Evolutionary conservation across 2,113 vertebrate species (phyloP).

Genomic region (Pelvicachromis taeniatus): DNA sequence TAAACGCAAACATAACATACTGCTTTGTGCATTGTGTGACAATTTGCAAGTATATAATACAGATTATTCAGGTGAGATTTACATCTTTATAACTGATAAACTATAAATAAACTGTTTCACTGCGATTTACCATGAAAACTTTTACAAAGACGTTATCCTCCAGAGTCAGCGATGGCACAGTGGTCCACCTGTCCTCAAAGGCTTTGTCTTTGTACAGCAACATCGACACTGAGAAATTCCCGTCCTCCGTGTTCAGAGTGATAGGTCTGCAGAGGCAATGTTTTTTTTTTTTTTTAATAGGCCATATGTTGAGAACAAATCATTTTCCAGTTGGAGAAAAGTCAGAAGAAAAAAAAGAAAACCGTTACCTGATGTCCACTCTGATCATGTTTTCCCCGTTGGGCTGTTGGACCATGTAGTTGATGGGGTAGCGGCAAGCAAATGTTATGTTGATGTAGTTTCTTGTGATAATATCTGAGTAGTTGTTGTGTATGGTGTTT

Average conservation of each 20-base stretch:
- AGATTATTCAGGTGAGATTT: no score
- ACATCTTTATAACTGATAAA: no score
- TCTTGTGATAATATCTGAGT: slow-evolving; percentile 69
- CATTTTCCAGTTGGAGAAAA: not conserved
- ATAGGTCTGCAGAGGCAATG: slow-evolving; percentile 60
- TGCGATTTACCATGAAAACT: slow-evolving; percentile 69
- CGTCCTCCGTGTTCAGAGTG: slow-evolving; percentile 74
- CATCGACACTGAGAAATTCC: slow-evolving; percentile 77
- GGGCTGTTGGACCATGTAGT: slow-evolving; percentile 74
- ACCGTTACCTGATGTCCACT: slow-evolving; percentile 67
- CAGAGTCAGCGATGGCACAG: slow-evolving; percentile 70
- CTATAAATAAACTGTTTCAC: not conserved
- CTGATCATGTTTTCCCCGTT: slow-evolving; percentile 70
- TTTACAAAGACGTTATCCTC: slow-evolving; percentile 77
- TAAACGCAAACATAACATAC: not conserved
- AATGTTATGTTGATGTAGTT: slow-evolving; percentile 76
- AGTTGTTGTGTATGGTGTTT: slow-evolving; percentile 76
- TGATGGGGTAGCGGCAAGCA: slow-evolving; percentile 76
- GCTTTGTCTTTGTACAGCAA: slow-evolving; percentile 73
- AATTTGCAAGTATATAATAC: not conserved
- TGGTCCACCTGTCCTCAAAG: slow-evolving; percentile 73
- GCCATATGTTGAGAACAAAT: not conserved
- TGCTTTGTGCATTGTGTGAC: not conserved
- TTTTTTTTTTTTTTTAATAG: not conserved
- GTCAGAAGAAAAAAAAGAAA: not conserved